Percentiles rank a stretch among this genome's conserved stretches.
Conservation (phyloP, 2,888 invertebrate species). For the Lithophane socia region DNA sequence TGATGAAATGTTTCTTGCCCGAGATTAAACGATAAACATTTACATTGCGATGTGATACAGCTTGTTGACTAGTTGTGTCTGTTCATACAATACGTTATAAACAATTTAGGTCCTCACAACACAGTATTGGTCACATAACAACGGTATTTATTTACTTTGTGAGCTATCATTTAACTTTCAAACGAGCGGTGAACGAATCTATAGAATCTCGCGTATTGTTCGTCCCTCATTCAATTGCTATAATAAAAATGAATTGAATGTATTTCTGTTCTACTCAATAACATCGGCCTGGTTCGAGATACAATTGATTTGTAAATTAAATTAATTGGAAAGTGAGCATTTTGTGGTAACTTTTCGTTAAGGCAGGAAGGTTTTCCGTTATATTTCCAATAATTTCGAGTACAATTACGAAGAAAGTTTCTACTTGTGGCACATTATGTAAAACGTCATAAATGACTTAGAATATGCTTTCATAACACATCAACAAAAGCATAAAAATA, state of each 20-base stretch:
- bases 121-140: not conserved
- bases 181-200: constrained; percentile 19
- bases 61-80: constrained; percentile 1
- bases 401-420: not conserved
- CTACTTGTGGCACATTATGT: not conserved
- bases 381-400: not conserved
- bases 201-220: constrained; percentile 39
- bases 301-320: constrained; percentile 52
- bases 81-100: not conserved
- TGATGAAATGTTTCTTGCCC: not conserved
- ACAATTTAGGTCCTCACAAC: not conserved
- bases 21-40: constrained; percentile 1
- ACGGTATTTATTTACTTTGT: constrained; percentile 15
- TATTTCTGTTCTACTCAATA: constrained; percentile 25
- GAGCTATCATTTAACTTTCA: constrained; percentile 12
- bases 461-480: not conserved
- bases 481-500: not conserved
- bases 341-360: constrained; percentile 11
- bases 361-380: constrained; percentile 5
- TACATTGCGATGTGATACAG: constrained; percentile 5
- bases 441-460: not conserved
- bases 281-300: not conserved
- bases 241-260: constrained; percentile 19
- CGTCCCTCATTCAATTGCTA: constrained; percentile 1
- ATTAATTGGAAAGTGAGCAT: constrained; percentile 42